Conservation (phyloP, 2,113 vertebrate species). For the Tapirus terrestris region DNA sequence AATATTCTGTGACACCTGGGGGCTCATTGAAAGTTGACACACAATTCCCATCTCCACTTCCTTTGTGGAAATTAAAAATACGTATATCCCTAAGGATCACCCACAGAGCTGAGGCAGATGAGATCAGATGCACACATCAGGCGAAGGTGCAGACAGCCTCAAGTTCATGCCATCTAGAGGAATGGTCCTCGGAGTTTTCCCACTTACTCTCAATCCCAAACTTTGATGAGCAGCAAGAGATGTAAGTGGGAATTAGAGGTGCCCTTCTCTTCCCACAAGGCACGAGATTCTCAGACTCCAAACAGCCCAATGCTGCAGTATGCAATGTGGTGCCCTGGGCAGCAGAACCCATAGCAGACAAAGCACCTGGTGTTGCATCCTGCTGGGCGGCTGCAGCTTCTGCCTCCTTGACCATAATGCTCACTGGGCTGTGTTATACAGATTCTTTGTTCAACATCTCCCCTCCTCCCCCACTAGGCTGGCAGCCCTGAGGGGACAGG, state of each 20-base stretch:
- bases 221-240: not conserved
- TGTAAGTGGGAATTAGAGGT: not conserved
- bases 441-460: too few relatives aligned
- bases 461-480: not conserved
- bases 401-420: not conserved
- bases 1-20: not conserved
- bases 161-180: not conserved
- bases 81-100: not conserved
- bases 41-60: not conserved
- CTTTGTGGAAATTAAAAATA: not conserved
- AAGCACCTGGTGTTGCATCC: accelerated
- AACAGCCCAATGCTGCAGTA: not conserved
- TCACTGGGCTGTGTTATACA: too few relatives aligned
- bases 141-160: not conserved
- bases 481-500: not conserved
- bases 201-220: not conserved
- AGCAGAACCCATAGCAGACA: not conserved
- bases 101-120: not conserved
- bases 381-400: accelerated
- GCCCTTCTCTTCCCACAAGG: not conserved
- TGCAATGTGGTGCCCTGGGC: accelerated
- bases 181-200: not conserved
- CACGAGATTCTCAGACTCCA: not conserved
- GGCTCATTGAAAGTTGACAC: conserved; percentile 10
- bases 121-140: not conserved